phyloP scores from a whole-genome alignment of 2,113 vertebrate species.

The Myocastor coypus region DNA sequence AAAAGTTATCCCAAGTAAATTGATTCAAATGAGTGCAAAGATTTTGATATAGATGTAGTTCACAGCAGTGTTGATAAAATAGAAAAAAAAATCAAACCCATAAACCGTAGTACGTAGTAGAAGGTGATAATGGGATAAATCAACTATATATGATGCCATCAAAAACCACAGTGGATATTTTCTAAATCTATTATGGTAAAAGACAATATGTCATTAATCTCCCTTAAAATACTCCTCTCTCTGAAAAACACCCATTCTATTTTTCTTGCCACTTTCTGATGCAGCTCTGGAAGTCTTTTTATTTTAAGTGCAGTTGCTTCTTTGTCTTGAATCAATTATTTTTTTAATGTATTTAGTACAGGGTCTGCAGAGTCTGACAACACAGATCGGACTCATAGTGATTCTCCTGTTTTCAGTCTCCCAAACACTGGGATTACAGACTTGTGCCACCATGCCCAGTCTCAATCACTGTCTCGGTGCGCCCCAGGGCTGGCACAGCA shows the following conservation, averaged over 20 bases:
- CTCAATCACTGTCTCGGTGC: too few species aligned
- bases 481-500: too few species aligned
- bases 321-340: neutral
- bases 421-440: too few species aligned
- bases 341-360: too few species aligned
- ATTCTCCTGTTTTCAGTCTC: too few species aligned
- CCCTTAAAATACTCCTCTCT: neutral
- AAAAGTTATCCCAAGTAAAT: conserved; percentile 15
- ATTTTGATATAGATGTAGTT: neutral
- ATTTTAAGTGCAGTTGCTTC: neutral
- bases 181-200: neutral
- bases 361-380: too few species aligned
- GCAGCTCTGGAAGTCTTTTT: neutral
- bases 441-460: too few species aligned
- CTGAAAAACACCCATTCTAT: neutral
- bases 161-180: neutral
- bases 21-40: neutral
- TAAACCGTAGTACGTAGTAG: neutral
- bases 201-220: neutral
- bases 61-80: neutral
- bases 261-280: neutral
- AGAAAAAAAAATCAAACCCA: neutral
- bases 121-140: neutral
- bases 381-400: too few species aligned
- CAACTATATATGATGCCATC: neutral